Evolutionary conservation across 2,888 invertebrate species (phyloP).

Genomic region (Gastrophysa polygoni): DNA sequence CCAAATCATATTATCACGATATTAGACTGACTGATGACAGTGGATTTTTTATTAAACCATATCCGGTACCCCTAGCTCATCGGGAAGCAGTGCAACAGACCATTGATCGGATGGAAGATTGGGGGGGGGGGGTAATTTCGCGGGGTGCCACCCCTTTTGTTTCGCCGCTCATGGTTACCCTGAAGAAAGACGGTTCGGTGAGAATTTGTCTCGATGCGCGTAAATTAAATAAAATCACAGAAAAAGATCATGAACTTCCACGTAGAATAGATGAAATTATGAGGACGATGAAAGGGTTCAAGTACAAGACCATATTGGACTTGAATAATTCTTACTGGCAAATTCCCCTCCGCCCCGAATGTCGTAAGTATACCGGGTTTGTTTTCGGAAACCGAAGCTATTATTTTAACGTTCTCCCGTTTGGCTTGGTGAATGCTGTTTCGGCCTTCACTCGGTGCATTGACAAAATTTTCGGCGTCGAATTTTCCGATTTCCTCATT

Average conservation of each 20-base stretch:
- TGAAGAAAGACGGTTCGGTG: constrained; percentile 40
- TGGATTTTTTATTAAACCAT: constrained; percentile 20
- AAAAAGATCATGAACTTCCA: constrained; percentile 39
- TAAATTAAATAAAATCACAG: constrained; percentile 41
- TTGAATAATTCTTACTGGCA: constrained; percentile 16
- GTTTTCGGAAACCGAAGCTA: constrained; percentile 2
- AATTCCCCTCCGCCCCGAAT: constrained; percentile 11
- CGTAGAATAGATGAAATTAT: constrained; percentile 10
- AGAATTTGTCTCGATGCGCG: constrained; percentile 43
- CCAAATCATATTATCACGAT: constrained; percentile 31
- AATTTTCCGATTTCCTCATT: background rate
- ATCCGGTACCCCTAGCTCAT: no score
- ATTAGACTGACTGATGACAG: constrained; percentile 29
- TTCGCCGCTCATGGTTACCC: constrained; percentile 39
- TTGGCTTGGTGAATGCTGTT: constrained; percentile 16
- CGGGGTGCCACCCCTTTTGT: constrained; percentile 39
- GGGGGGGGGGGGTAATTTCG: constrained; percentile 43
- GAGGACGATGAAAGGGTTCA: background rate
- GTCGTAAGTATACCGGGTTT: constrained; percentile 25
- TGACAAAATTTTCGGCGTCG: constrained; percentile 2
- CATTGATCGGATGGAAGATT: constrained; percentile 32
- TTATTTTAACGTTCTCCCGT: constrained; percentile 12
- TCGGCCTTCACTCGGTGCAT: constrained; percentile 10
- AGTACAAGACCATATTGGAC: constrained; percentile 4
- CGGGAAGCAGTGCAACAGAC: no score